Evolutionary conservation across 35 echinoderm and acorn worm species (phyloP), one percentile per base, ranked within the genome.

Genomic region (Hemicentrotus pulcherrimus): DNA sequence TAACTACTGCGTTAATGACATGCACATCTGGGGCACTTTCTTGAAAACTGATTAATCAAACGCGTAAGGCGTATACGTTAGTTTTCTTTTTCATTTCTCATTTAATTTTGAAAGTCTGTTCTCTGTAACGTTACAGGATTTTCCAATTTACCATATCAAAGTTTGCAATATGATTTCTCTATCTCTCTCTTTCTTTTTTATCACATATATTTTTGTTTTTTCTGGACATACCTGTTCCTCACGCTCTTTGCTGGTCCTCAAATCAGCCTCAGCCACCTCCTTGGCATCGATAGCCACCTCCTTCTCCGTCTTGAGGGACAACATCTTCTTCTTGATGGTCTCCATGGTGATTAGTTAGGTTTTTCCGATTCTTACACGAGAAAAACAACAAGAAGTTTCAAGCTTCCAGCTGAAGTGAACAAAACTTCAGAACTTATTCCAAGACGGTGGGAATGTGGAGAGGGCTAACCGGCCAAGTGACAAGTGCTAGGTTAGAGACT

Each of bases 251-350:
- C 92, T 94, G 2, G 95, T 46, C 85, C 95, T 95, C 96, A 95
- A 95, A 52, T 95, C 95, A 9, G 92, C 55, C 58, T 97, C 96
- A 19, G 96, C 96, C 86, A 86, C 88, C 92, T 97, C 96, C 92
- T 95, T 97, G 31, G 95, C 92, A 88, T 97, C 96, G 31, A 97
- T 47, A 31, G 96, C 96, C 88, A 88, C 88, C 55, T 97, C 96
- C 92, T 95, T 97, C 95, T 97, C 96, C 65, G 60, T 14, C 94
- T 97, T 97, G 19, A 97, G 61, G 91, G 95, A 86, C 55, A 95
- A 65, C 96, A 97, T 97, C 96, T 97, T 97, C 95, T 97, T 97
- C 95, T 97, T 97, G 95, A 97, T 97, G 96, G 95, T 95, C 86
- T 97, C 96, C 96, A 97, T 97, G 86, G 92, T 95, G 92, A 52